Evolutionary conservation across 2,113 vertebrate species (phyloP), one percentile per base, ranked within the genome.

Genomic region (Ophthalmolycus amberensis): DNA sequence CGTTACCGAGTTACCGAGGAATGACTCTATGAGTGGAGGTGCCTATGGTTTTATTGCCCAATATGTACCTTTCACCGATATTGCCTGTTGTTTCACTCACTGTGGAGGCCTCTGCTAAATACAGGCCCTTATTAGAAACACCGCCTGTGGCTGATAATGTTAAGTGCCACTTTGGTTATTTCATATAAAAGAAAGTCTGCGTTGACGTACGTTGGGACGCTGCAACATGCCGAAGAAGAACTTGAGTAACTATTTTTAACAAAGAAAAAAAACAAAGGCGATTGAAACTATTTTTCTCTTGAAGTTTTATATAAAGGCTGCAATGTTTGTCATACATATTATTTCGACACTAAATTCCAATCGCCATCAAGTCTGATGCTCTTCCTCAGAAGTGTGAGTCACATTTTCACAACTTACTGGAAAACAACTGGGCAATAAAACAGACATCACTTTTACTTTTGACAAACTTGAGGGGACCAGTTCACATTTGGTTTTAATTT

Each of bases 361-460:
- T 67, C 63, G 1, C 34, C 8, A 12, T 65, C 25, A 1, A 44
- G 71, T 46, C n/a, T 77, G 69, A 79, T 11, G 9, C 42, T 85
- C 22, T 66, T 56, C 3, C 38, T 59, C 11, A 27, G 38, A 58
- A 37, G n/a, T 20, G 65, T 88, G 90, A 91, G 81, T 92, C 92
- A 89, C 75, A 85, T 71, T 86, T 90, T 84, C 72, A 77, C 73
- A 70, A 40, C 42, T 90, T 89, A 83, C 89, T 82, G 90, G 85
- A 91, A 90, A 48, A 69, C 46, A 86, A 48, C 54, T 78, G 62
- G 3, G n/a, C 48, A 72, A 75, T 62, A 67, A 82, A 87, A 78
- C 59, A 84, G 70, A 81, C 75, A 46, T 60, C 38, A 40, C 38
- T 88, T 65, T 44, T 75, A 58, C 72, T 72, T 89, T 59, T 44